Evolutionary conservation across 2,888 invertebrate genomes (phyloP).

Genomic region (Aleiodes leptofemur): DNA sequence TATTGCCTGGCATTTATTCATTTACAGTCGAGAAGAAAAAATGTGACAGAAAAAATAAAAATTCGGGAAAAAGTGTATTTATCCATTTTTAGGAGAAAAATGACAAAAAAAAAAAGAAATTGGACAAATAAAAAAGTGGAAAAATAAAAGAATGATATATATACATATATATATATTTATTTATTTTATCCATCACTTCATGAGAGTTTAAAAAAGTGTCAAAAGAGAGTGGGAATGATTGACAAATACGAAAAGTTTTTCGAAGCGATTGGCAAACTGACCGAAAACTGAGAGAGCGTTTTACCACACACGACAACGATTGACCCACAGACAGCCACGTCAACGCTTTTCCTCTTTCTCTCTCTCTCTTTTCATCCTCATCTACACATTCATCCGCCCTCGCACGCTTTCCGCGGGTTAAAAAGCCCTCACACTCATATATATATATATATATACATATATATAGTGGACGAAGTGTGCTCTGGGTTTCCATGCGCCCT

Average conservation of each 20-base stretch:
- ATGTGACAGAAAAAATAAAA: neutral
- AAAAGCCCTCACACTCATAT: conserved; percentile 6
- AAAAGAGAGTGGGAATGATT: conserved; percentile 26
- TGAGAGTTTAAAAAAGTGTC: neutral
- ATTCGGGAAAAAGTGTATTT: neutral
- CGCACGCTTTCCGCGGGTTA: conserved; percentile 33
- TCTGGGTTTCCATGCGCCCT: conserved; percentile 14
- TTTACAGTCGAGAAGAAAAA: conserved; percentile 2
- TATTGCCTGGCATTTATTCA: conserved; percentile 19
- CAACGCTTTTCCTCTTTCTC: conserved; percentile 26
- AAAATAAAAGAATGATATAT: neutral
- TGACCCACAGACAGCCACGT: conserved; percentile 61
- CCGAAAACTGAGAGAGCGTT: conserved; percentile 69
- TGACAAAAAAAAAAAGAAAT: neutral
- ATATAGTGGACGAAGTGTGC: conserved; percentile 13
- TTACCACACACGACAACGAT: conserved; percentile 71
- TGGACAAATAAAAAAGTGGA: neutral
- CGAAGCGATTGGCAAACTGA: conserved; percentile 40
- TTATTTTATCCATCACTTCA: neutral
- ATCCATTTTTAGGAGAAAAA: neutral
- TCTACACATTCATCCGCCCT: conserved; percentile 10
- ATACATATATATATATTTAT: no score
- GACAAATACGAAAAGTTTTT: conserved; percentile 38
- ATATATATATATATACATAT: conserved; percentile 17
- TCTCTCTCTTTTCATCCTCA: conserved; percentile 33